Conservation (phyloP, 1,140 invertebrate species). For the Drosophila bocki region DNA sequence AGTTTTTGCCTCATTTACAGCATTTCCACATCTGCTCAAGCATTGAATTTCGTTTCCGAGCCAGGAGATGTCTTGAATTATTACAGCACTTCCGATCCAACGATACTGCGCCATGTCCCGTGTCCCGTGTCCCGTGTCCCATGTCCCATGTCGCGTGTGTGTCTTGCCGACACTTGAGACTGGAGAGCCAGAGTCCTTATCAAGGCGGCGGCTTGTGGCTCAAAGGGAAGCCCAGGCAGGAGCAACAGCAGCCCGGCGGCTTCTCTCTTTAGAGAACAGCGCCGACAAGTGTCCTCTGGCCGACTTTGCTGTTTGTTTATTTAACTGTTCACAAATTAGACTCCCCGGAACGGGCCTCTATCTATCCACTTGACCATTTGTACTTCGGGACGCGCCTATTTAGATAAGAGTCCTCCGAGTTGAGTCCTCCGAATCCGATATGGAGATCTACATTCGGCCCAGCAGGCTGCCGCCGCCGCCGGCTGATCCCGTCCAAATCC, state of each 20-base stretch:
- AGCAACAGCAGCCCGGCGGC: constrained; percentile 9
- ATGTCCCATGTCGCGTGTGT: constrained; percentile 52
- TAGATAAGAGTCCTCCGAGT: constrained; percentile 59
- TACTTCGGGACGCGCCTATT: constrained; percentile 81
- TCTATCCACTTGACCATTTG: constrained; percentile 77
- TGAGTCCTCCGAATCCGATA: background rate
- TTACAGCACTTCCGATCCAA: constrained; percentile 41
- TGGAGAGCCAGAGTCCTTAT: constrained; percentile 44
- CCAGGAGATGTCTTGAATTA: constrained; percentile 37
- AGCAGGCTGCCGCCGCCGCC: constrained; percentile 21
- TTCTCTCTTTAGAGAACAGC: constrained; percentile 50
- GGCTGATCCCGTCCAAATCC: constrained; percentile 39
- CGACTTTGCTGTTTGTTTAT: constrained; percentile 69
- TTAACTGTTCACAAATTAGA: constrained; percentile 84
- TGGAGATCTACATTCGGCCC: constrained; percentile 17
- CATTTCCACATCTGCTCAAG: constrained; percentile 2
- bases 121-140: background rate
- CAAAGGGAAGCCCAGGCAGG: constrained; percentile 25
- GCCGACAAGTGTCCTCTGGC: constrained; percentile 58
- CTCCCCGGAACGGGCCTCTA: constrained; percentile 39
- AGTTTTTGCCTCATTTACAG: background rate
- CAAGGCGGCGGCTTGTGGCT: constrained; percentile 58
- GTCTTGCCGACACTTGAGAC: constrained; percentile 52
- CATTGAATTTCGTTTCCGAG: constrained; percentile 24
- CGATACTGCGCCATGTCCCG: background rate